Conservation (phyloP, 2,113 vertebrate species). For the Sorex fumeus region DNA sequence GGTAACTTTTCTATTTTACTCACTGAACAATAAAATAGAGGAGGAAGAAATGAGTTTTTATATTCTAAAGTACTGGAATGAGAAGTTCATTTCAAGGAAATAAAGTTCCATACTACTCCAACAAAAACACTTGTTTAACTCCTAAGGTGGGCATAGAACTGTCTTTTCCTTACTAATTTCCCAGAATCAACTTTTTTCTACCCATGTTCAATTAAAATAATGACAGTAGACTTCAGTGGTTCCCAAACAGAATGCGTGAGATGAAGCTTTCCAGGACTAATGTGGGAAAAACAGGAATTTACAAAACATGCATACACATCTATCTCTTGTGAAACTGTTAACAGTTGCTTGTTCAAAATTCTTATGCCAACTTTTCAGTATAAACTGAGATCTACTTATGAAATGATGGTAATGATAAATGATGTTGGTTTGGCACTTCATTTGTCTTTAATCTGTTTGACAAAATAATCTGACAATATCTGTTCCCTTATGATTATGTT, state of each 20-base stretch:
- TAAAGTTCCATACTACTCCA: constrained; percentile 23
- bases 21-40: constrained; percentile 3
- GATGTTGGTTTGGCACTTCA: constrained; percentile 30
- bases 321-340: not conserved
- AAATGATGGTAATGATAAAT: constrained; percentile 40
- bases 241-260: not conserved
- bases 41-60: constrained; percentile 9
- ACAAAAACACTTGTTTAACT: not conserved
- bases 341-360: constrained; percentile 48
- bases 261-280: not conserved
- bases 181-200: too few species aligned
- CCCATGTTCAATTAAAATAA: constrained; percentile 37
- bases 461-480: constrained; percentile 11
- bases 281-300: constrained; percentile 31
- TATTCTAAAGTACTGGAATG: not conserved
- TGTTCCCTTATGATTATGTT: constrained; percentile 20
- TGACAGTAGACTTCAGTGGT: not conserved
- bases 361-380: not conserved
- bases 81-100: constrained; percentile 11
- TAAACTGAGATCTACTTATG: constrained; percentile 24
- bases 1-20: constrained; percentile 32
- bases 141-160: not conserved
- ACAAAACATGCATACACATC: not conserved
- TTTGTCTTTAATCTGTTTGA: constrained; percentile 14
- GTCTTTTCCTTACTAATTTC: too few species aligned